Percentiles rank a stretch among this genome's conserved stretches.
Conservation (phyloP, 2,888 invertebrate genomes). For the Tipula vernalis region DNA sequence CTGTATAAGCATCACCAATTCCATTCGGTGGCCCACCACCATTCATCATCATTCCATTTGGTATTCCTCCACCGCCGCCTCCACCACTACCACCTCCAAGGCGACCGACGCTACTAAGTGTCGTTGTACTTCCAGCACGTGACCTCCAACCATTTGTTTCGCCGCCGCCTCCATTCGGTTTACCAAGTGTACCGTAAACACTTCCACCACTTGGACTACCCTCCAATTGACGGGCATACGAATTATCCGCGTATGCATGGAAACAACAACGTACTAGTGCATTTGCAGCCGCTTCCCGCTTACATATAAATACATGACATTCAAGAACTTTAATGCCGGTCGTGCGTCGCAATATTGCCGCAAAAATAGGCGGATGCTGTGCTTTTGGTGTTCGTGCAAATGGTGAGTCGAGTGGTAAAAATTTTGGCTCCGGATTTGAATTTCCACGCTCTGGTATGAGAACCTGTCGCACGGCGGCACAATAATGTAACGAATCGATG, state of each 20-base stretch:
- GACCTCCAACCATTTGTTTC: constrained; percentile 40
- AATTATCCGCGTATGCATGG: constrained; percentile 93
- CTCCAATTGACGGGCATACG: constrained; percentile 74
- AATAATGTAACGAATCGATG: constrained; percentile 89
- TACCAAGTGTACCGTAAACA: constrained; percentile 40
- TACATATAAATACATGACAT: constrained; percentile 97
- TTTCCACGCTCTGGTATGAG: constrained; percentile 53
- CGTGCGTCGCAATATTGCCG: constrained; percentile 89
- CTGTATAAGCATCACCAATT: constrained; percentile 32
- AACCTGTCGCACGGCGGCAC: constrained; percentile 87
- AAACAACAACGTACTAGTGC: constrained; percentile 95
- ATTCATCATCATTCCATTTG: constrained; percentile 16
- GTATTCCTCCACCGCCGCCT: constrained; percentile 22
- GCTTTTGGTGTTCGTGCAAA: constrained; percentile 87
- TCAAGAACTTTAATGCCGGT: constrained; percentile 96
- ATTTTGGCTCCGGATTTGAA: constrained; percentile 60
- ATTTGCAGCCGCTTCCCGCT: constrained; percentile 92
- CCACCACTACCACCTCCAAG: constrained; percentile 26
- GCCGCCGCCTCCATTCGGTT: constrained; percentile 26
- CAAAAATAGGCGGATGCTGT: constrained; percentile 91
- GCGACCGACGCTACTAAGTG: constrained; percentile 44
- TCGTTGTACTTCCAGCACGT: constrained; percentile 45
- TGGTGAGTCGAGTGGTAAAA: constrained; percentile 90
- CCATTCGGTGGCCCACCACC: constrained; percentile 15
- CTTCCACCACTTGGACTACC: constrained; percentile 46